Evolutionary conservation across 2,113 vertebrate species (phyloP), one percentile per base, ranked within the genome.

Genomic region (Amazona guildingii): DNA sequence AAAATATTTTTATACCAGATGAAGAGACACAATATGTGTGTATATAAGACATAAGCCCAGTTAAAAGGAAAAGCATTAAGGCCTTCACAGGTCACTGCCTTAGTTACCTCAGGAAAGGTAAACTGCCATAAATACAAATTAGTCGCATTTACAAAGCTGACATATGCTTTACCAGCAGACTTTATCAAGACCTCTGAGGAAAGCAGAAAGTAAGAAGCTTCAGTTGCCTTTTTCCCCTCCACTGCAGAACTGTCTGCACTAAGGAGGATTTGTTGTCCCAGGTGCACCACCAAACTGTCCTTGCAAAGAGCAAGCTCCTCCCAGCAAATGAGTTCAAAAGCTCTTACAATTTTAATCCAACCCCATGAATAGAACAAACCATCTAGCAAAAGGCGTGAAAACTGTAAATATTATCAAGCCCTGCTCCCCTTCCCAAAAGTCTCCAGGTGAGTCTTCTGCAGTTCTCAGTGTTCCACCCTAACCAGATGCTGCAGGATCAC

Each of bases 331-430:
- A 81, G 43, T 51, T 10, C 8, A 68, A 81, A 43, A 61, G 41
- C 24, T 83, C 67, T 46, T 13, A 29, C 1, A 10, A 7, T 43
- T 46, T 63, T 41, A 64, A 21, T 49, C 10, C 23, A 62, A 52
- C 6, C 21, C 43, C 33, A 28, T 3, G 1, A 90, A 49, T 5
- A 7, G 23, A 85, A 54, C 4, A 43, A 85, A 70, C 0, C 0
- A 87, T 37, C 15, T 57, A 55, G 33, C 7, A 93, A 31, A 70
- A 67, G 29, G 31, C 17, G 17, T 31, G 17, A n/a, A 55, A 83
- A 37, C 33, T 62, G 33, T 21, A 67, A 4, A 9, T 3, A 8
- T 25, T n/a, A 19, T 8, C 31, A 86, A 31, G 52, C 37, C 18
- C 23, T 6, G 3, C 15, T 57, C 4, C 1, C 17, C 25, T 70